Percentiles rank a stretch among this genome's conserved stretches.
phyloP scores from a whole-genome alignment of 2,113 vertebrate genomes.

The Brachirus orientalis region DNA sequence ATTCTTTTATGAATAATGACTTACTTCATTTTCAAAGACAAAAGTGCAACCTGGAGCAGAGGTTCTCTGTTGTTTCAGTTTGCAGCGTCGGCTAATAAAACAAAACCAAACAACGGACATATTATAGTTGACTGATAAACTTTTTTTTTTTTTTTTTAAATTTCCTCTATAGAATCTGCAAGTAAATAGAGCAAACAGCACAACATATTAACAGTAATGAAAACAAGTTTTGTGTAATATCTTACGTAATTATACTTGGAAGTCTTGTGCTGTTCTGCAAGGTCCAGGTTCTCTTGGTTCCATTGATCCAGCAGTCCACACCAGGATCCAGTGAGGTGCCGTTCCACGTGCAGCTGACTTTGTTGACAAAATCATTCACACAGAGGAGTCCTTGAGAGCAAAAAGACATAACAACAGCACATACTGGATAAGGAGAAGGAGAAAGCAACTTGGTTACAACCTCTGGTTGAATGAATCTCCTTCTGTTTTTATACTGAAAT shows the following conservation, averaged over 20 bases:
- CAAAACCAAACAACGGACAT: background rate
- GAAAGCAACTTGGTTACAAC: background rate
- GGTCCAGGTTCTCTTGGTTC: background rate
- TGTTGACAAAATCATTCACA: constrained; percentile 67
- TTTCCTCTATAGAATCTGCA: background rate
- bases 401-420: constrained; percentile 9
- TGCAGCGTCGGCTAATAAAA: constrained; percentile 54
- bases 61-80: constrained; percentile 26
- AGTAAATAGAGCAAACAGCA: background rate
- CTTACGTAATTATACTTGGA: fast-evolving
- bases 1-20: constrained; percentile 1
- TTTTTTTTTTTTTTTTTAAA: background rate
- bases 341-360: constrained; percentile 68
- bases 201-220: background rate
- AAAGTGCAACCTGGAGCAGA: constrained; percentile 63
- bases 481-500: no score
- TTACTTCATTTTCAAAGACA: constrained; percentile 53
- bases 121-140: background rate
- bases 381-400: constrained; percentile 59
- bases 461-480: no score
- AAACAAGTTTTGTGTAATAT: fast-evolving
- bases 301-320: constrained; percentile 48
- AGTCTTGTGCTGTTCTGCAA: fast-evolving
- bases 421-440: background rate
- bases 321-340: background rate